Evolutionary conservation across 2,888 invertebrate genomes (phyloP).

Genomic region (Drosophila testacea): DNA sequence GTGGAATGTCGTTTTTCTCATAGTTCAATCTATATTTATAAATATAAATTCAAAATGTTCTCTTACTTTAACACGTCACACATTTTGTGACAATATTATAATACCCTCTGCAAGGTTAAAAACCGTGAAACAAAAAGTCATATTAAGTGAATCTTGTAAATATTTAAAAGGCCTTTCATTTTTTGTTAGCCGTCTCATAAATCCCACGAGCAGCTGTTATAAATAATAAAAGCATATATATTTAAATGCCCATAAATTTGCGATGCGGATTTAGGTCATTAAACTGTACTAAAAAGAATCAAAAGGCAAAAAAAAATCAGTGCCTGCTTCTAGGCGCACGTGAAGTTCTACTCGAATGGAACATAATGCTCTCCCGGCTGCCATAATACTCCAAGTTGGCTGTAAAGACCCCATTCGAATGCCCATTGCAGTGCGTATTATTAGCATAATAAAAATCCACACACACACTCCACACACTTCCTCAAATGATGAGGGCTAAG

Average conservation of each 20-base stretch:
- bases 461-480: constrained; percentile 25
- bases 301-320: constrained; percentile 62
- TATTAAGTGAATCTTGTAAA: constrained; percentile 47
- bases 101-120: neutral
- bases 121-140: constrained; percentile 7
- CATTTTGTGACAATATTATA: no score
- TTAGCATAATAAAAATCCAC: constrained; percentile 84
- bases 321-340: constrained; percentile 76
- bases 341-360: constrained; percentile 21
- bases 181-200: constrained; percentile 44
- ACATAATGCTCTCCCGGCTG: constrained; percentile 36
- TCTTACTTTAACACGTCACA: neutral
- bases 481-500: constrained; percentile 43
- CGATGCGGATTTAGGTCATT: constrained; percentile 69
- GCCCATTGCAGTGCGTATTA: constrained; percentile 79
- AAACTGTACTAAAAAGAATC: constrained; percentile 71
- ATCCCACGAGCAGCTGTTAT: constrained; percentile 69
- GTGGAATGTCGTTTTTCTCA: no score
- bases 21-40: no score
- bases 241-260: constrained; percentile 78
- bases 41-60: neutral
- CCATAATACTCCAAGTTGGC: constrained; percentile 59
- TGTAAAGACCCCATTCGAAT: constrained; percentile 69
- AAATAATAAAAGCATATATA: constrained; percentile 71
- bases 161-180: constrained; percentile 56